A percentile compares a stretch with the other conserved stretches of the same genome.
phyloP scores from a whole-genome alignment of 2,797 vertebrate species.

The Tangara arthus region DNA sequence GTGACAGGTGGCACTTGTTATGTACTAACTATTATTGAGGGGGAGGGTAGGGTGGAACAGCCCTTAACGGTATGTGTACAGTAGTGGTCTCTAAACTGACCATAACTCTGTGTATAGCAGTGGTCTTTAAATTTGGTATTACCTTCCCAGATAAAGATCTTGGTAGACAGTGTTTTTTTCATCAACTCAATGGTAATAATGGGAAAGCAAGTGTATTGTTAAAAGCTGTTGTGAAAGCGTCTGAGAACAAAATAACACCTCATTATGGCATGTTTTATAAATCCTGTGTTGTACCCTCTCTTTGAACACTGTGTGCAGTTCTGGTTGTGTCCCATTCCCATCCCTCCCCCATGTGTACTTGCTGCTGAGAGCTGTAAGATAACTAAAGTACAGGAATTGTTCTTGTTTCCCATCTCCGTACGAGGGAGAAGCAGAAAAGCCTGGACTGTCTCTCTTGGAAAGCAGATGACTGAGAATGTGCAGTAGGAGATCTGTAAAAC shows the following conservation, averaged over 20 bases:
- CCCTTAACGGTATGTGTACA: not conserved
- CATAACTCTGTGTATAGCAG: not conserved
- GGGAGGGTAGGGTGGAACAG: not conserved
- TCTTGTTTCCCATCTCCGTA: not conserved
- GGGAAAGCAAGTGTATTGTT: constrained; percentile 35
- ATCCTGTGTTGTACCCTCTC: not conserved
- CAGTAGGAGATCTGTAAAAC: not conserved
- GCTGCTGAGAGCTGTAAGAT: not conserved
- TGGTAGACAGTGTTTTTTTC: not conserved
- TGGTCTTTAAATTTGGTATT: not conserved
- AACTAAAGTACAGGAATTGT: not conserved
- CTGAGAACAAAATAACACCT: constrained; percentile 26
- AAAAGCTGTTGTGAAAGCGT: constrained; percentile 40
- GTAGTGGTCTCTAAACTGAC: not conserved
- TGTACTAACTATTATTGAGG: not conserved
- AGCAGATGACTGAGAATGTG: not conserved
- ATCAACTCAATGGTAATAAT: not conserved
- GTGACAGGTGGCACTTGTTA: not conserved
- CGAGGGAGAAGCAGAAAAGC: not conserved
- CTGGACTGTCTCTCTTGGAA: not conserved
- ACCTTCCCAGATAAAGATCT: constrained; percentile 8
- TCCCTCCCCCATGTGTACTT: not conserved
- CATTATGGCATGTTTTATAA: constrained; percentile 26
- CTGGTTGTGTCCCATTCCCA: not conserved
- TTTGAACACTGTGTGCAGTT: not conserved